A percentile compares a stretch with the other conserved stretches of the same genome.
phyloP scores from a whole-genome alignment of 2,113 vertebrate species.

The Burhinus bistriatus region DNA sequence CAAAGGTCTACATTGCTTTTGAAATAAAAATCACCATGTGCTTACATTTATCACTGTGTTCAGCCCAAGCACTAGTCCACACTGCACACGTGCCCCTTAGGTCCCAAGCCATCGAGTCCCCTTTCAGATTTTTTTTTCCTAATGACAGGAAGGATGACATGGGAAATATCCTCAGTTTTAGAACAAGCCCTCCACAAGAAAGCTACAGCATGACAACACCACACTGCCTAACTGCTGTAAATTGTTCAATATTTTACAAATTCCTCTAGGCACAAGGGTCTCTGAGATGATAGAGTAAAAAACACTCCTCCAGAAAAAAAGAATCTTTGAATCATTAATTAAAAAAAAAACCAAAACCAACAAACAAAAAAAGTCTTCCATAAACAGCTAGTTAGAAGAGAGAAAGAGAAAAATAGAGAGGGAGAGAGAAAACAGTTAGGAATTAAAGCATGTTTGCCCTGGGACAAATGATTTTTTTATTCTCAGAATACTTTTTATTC shows the following conservation, averaged over 20 bases:
- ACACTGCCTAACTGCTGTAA: neutral
- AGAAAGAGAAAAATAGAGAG: accelerated
- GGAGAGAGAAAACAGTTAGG: neutral
- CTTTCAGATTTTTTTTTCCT: neutral
- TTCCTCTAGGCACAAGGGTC: neutral
- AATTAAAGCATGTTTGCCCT: neutral
- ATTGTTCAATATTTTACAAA: neutral
- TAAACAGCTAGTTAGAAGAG: neutral
- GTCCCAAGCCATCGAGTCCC: neutral
- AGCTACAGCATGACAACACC: neutral
- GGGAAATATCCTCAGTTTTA: neutral
- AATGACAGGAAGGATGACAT: neutral
- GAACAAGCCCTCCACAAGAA: neutral
- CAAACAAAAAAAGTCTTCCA: neutral
- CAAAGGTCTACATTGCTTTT: neutral
- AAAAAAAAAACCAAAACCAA: too few relatives aligned
- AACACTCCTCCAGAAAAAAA: neutral
- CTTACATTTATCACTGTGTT: neutral
- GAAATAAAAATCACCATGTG: neutral
- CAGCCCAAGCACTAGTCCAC: neutral
- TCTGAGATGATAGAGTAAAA: neutral
- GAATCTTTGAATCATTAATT: neutral
- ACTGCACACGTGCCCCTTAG: neutral
- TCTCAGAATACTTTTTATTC: neutral
- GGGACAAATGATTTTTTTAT: neutral